Evolutionary conservation across 2,113 vertebrate genomes (phyloP), one percentile per base, ranked within the genome.

Genomic region (Mesembrinibis cayennensis): DNA sequence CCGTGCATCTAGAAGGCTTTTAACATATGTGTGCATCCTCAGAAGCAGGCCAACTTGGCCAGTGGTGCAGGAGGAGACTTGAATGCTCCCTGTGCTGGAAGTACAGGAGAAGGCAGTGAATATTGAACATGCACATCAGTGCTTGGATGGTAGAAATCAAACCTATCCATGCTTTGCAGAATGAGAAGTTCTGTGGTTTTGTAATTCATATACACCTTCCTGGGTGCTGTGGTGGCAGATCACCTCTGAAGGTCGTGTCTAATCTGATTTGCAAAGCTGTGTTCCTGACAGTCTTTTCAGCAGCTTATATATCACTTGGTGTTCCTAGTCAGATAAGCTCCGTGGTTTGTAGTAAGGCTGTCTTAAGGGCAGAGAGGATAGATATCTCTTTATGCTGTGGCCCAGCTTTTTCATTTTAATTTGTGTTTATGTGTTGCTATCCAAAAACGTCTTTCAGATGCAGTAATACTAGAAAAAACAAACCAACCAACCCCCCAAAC

Each of bases 241-340:
- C 72, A 82, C 69, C 89, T 78, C 69, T 93, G 96, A 97, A 96
- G 86, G 91, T 89, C 74, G 11, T 11, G 4, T 62, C 87, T 94
- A 91, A 95, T 91, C 95, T 94, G 89, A 95, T 97, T 87, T 94
- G 50, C 72, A 95, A 87, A 91, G 87, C 88, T 90, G 50, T 88
- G 38, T 71, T 88, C 81, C 82, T 97, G 62, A 53, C 47, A 76
- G 91, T 89, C 87, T 90, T 95, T 97, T 90, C 93, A 92, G 76
- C 85, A 78, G 95, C 76, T 95, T 96, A 90, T 73, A 6, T 69
- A 69, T 88, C 79, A 45, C 53, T 87, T 45, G 40, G 63, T 81
- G 76, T 53, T 90, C 84, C 85, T 71, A 71, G 85, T 94, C 82
- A 62, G 87, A 94, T 97, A 85, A 94, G 69, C 93, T 73, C 62